Evolutionary conservation across 2,888 invertebrate genomes (phyloP).

Genomic region (Drosophila peninsularis): DNA sequence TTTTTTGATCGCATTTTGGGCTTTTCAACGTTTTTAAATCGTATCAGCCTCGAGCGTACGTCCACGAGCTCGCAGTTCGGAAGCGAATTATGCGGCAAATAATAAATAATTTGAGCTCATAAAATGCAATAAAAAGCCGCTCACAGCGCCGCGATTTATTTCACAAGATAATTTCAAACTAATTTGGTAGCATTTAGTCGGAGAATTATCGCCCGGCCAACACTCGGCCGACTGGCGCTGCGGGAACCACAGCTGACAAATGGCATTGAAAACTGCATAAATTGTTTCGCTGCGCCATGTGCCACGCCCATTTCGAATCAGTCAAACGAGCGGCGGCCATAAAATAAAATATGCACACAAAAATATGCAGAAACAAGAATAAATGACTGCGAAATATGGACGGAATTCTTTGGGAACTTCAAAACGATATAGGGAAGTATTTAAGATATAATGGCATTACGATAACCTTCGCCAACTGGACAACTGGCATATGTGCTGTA

Average conservation of each 20-base stretch:
- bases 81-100: constrained; percentile 76
- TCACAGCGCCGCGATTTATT: constrained; percentile 69
- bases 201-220: constrained; percentile 60
- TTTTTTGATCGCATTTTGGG: constrained; percentile 1
- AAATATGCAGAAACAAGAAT: constrained; percentile 13
- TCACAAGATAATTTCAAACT: constrained; percentile 72
- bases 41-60: constrained; percentile 28
- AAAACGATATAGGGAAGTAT: background rate
- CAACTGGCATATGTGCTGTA: background rate
- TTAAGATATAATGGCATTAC: background rate
- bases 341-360: constrained; percentile 21
- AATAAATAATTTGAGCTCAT: constrained; percentile 77
- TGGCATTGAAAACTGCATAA: constrained; percentile 78
- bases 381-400: constrained; percentile 6
- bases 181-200: constrained; percentile 78
- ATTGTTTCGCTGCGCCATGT: constrained; percentile 47
- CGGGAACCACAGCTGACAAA: constrained; percentile 67
- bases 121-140: constrained; percentile 74
- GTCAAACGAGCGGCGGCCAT: constrained; percentile 47
- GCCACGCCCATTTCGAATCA: constrained; percentile 67
- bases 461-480: too few species aligned
- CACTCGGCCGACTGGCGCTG: constrained; percentile 36
- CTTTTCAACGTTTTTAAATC: constrained; percentile 19
- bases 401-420: background rate
- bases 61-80: constrained; percentile 66